phyloP scores from a whole-genome alignment of 2,888 invertebrate species.

The Heteromyza rotundicornis region DNA sequence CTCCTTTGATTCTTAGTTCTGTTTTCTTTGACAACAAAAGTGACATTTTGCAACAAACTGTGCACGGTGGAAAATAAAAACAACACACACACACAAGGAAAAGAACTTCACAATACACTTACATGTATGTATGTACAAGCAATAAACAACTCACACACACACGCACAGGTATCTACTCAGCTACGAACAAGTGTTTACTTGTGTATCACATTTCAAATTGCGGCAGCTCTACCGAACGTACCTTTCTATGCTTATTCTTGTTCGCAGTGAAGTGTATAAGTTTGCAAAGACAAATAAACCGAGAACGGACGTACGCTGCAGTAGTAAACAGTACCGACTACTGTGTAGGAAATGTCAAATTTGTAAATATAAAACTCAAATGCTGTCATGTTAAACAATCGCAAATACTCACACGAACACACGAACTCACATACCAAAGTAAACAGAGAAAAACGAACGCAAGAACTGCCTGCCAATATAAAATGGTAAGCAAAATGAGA shows the following conservation, averaged over 20 bases:
- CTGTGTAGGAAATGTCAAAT: slow-evolving; percentile 42
- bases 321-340: not conserved
- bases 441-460: too few species aligned
- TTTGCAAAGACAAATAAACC: slow-evolving; percentile 53
- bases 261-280: slow-evolving; percentile 34
- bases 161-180: too few species aligned
- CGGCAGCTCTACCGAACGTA: not conserved
- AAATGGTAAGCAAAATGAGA: too few species aligned
- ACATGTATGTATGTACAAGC: not conserved
- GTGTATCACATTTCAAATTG: not conserved
- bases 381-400: slow-evolving; percentile 49
- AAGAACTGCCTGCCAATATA: too few species aligned
- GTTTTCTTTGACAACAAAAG: slow-evolving; percentile 43
- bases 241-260: not conserved
- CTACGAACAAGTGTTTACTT: not conserved
- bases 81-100: not conserved
- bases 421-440: too few species aligned
- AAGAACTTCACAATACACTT: not conserved
- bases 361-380: slow-evolving; percentile 47
- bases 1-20: slow-evolving; percentile 13
- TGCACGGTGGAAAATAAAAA: slow-evolving; percentile 3
- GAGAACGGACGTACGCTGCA: not conserved
- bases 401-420: too few species aligned
- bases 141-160: too few species aligned
- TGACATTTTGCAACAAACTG: slow-evolving; percentile 24